These are phyloP conservation scores for Rhipidura dahli DNA, from an alignment of 2,113 vertebrate genomes.

Conservation along the genomic window DNA sequence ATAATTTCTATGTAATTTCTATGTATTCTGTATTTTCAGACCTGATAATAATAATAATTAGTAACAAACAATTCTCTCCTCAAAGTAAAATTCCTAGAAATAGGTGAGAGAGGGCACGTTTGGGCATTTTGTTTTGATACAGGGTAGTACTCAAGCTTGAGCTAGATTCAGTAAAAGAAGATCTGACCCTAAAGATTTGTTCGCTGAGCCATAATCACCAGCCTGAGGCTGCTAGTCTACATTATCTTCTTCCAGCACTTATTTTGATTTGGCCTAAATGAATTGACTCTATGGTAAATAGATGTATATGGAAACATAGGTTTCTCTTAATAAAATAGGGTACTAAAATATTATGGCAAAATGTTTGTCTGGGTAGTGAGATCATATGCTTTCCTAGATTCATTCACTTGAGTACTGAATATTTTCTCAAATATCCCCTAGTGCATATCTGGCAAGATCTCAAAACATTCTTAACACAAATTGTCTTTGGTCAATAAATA, in stretches of 20 bases:
- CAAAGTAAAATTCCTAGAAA: neutral
- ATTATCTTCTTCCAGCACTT: conserved; percentile 48
- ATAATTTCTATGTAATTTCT: neutral
- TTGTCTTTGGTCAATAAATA: conserved; percentile 88
- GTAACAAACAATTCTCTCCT: neutral
- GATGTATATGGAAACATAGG: conserved; percentile 24
- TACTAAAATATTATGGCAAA: conserved; percentile 57
- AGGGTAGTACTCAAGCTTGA: neutral
- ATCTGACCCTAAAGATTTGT: neutral
- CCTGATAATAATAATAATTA: neutral
- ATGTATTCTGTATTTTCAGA: neutral
- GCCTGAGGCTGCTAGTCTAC: neutral
- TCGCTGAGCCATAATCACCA: neutral
- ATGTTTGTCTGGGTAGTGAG: conserved; percentile 64
- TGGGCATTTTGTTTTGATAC: neutral
- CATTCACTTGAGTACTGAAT: conserved; percentile 56
- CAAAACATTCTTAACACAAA: conserved; percentile 85
- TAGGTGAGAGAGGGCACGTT: neutral
- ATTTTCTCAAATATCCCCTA: conserved; percentile 79
- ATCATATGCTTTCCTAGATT: conserved; percentile 44
- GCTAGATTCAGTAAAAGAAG: neutral
- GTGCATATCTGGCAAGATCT: conserved; percentile 85
- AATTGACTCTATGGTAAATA: conserved; percentile 44
- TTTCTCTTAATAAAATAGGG: conserved; percentile 51
- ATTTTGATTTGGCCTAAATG: conserved; percentile 55